Evolutionary conservation across 2,797 vertebrate species (phyloP).

Genomic region (Paguma larvata): DNA sequence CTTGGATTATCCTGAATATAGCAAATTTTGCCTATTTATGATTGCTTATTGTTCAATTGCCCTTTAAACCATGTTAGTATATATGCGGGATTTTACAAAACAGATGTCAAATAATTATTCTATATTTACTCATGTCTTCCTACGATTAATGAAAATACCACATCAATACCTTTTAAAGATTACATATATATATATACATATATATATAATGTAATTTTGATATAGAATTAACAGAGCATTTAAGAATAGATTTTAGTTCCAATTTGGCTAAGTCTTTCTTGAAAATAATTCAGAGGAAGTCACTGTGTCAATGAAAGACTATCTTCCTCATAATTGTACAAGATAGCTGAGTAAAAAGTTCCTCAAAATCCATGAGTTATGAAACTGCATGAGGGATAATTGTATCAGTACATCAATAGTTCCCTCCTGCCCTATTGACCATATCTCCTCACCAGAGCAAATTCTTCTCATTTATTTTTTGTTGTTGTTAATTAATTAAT

Average conservation of each 20-base stretch:
- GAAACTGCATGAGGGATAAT: background rate
- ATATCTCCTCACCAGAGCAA: background rate
- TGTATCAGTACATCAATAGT: background rate
- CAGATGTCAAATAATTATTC: background rate
- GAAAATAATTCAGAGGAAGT: background rate
- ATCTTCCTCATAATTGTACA: background rate
- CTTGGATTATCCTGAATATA: background rate
- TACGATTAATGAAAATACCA: background rate
- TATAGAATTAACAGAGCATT: background rate
- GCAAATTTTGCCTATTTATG: background rate
- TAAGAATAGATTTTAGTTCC: background rate
- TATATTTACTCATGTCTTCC: background rate
- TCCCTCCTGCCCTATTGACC: background rate
- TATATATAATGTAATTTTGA: background rate
- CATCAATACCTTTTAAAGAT: background rate
- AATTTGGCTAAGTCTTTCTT: background rate
- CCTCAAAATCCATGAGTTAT: background rate
- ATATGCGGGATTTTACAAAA: background rate
- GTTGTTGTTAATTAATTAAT: too few species aligned
- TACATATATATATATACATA: background rate
- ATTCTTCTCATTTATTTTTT: background rate
- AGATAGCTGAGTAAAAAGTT: background rate
- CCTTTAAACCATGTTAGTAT: background rate
- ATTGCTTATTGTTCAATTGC: background rate
- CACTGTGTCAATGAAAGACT: background rate